Evolutionary conservation across 2,113 vertebrate species (phyloP).

Genomic region (Aspiorhynchus laticeps): DNA sequence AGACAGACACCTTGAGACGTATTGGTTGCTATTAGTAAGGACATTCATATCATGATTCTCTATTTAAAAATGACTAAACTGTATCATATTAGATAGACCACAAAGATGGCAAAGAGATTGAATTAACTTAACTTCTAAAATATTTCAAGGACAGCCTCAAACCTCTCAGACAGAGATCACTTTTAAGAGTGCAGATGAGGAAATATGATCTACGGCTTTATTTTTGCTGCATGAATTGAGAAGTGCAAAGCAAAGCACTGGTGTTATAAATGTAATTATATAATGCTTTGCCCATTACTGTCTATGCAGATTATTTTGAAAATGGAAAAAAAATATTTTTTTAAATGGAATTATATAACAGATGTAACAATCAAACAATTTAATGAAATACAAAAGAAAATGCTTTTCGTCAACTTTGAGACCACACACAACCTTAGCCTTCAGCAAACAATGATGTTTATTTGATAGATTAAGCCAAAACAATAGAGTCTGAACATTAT

Average conservation of each 20-base stretch:
- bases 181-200: not conserved
- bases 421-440: not conserved
- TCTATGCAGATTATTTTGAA: no score
- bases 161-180: not conserved
- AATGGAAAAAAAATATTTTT: no score
- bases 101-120: not conserved
- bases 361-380: not conserved
- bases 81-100: not conserved
- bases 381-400: not conserved
- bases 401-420: not conserved
- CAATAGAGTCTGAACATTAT: not conserved
- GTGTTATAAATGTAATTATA: not conserved
- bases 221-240: not conserved
- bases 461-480: conserved; percentile 18
- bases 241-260: not conserved
- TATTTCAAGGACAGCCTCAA: not conserved
- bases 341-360: not conserved
- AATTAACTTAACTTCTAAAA: not conserved
- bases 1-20: not conserved
- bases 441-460: conserved; percentile 27
- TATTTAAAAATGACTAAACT: not conserved
- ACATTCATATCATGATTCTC: not conserved
- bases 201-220: not conserved
- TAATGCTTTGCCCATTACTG: no score
- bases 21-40: not conserved